Conservation (phyloP, 2,888 invertebrate genomes). For the Heterodera filipjevi region DNA sequence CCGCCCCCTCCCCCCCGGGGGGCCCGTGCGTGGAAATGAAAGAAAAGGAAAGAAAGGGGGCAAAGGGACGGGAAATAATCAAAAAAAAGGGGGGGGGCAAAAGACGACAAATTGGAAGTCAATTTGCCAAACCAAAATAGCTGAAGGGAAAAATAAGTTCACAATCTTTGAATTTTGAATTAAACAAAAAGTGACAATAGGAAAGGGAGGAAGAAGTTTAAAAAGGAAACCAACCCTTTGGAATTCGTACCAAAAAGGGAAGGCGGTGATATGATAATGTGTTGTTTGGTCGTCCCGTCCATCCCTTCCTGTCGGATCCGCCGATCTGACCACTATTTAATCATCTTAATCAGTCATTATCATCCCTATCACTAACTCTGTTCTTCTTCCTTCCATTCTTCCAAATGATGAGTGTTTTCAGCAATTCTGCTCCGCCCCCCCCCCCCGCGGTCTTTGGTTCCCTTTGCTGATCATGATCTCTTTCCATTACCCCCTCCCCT, state of each 20-base stretch:
- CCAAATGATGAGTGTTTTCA: not conserved
- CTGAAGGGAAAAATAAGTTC: not conserved
- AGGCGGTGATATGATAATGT: not conserved
- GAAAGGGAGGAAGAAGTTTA: not conserved
- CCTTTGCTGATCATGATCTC: no score
- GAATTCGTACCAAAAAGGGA: slow-evolving; percentile 3
- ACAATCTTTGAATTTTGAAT: not conserved
- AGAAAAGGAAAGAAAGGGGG: not conserved
- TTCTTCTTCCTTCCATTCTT: not conserved
- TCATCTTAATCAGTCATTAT: not conserved
- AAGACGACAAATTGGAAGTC: not conserved
- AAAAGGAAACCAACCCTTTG: not conserved
- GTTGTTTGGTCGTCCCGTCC: not conserved
- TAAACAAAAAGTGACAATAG: not conserved
- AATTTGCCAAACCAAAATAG: not conserved
- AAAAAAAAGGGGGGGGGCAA: not conserved
- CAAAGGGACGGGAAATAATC: not conserved
- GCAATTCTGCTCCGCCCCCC: no score
- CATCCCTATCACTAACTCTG: not conserved
- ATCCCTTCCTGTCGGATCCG: no score
- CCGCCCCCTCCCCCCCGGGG: not conserved
- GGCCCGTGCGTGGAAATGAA: not conserved
- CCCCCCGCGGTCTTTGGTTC: no score
- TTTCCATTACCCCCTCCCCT: no score
- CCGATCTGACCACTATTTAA: not conserved